phyloP scores from a whole-genome alignment of 2,888 invertebrate genomes.

The Campaea margaritaria region DNA sequence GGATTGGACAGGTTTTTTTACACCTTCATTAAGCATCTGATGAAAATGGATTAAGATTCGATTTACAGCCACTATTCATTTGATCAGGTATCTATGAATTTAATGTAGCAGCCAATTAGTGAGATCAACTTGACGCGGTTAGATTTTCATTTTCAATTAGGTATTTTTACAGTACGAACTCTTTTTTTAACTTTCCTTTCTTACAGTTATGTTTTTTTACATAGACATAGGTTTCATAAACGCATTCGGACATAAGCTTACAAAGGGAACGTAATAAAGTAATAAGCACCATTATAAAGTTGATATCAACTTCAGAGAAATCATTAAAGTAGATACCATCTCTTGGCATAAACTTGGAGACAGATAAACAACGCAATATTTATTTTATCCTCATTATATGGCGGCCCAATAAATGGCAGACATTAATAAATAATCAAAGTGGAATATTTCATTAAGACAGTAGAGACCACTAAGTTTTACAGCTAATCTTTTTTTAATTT shows the following conservation, averaged over 20 bases:
- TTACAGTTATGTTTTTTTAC: too few relatives aligned
- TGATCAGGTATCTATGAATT: slow-evolving; percentile 28
- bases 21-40: slow-evolving; percentile 35
- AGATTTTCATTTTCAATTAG: slow-evolving; percentile 7
- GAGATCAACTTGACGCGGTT: slow-evolving; percentile 9
- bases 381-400: slow-evolving; percentile 66
- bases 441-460: slow-evolving; percentile 80
- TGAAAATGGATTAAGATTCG: slow-evolving; percentile 31
- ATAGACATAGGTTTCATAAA: too few relatives aligned
- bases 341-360: slow-evolving; percentile 30
- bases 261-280: slow-evolving; percentile 2
- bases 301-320: slow-evolving; percentile 16
- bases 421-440: slow-evolving; percentile 76
- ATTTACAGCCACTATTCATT: slow-evolving; percentile 31
- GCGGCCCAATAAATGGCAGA: slow-evolving; percentile 66
- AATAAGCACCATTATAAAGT: slow-evolving; percentile 2
- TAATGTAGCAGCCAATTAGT: slow-evolving; percentile 33
- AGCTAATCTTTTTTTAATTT: slow-evolving; percentile 56
- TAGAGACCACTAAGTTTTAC: slow-evolving; percentile 76
- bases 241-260: background rate
- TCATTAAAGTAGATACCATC: slow-evolving; percentile 17
- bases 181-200: background rate
- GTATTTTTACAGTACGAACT: slow-evolving; percentile 2
- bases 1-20: slow-evolving; percentile 41
- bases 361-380: slow-evolving; percentile 55